Base-by-base conservation (phyloP, 2,797 vertebrate species). In the Anisognathus igniventris region DNA sequence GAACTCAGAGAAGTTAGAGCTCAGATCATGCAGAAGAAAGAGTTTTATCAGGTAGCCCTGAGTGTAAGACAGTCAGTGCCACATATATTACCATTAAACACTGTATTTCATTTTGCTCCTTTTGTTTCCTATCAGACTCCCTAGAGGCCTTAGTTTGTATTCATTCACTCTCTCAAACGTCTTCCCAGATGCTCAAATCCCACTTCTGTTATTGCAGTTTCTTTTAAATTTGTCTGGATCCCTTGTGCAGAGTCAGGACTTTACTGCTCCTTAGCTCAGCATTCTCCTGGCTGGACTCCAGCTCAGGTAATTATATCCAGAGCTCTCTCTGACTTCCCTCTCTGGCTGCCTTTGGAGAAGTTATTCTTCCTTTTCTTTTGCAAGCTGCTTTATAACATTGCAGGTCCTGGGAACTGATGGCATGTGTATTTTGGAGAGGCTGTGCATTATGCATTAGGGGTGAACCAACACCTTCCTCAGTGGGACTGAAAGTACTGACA, bases 151-250 rank as follows among this genome's bases (percentile, higher is more conserved):
- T 51, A 66, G 78, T 50, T 86, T 86, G 62, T 86, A 87, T 95
- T 95, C 85, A 53, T 76, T 94, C 88, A 67, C 56, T 85, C 75
- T 64, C 80, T 94, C 92, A 95, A 94, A 91, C 47, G 14, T 95
- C 92, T 96, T 96, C 95, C 95, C 95, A 96, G 93, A 95, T 90
- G 88, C 91, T 95, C 61, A 95, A 96, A 96, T 92, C 88, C 88
- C 90, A 64, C 84, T 96, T 94, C 91, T 94, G 88, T 92, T 96
- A 56, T 75, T 96, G 86, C 84, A 88, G 80, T 96, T 97, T 94
- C 95, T 93, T 88, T 93, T 58, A 91, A 87, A 93, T 92, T 76
- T 79, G 87, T 40, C 88, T 96, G 76, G 56, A 68, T 90, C 48
- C 65, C 66, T 89, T 53, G 45, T 94, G 96, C 92, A 71, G 93